Conservation (phyloP, 2,888 invertebrate species). For the Eudasyphora cyanicolor region DNA sequence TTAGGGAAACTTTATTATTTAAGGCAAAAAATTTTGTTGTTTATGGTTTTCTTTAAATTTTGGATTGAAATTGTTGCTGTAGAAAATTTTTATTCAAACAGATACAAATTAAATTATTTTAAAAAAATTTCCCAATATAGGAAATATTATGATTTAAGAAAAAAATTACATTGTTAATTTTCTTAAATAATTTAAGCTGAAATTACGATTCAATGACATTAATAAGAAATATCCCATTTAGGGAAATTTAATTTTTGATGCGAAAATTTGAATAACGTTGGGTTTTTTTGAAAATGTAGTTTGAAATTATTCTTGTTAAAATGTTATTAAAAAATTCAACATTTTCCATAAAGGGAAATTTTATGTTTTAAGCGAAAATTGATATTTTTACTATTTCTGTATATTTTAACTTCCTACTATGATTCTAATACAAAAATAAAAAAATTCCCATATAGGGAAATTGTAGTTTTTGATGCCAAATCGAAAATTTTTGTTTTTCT, state of each 20-base stretch:
- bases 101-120: no score
- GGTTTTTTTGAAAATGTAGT: not conserved
- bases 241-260: not conserved
- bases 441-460: not conserved
- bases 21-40: no score
- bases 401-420: not conserved
- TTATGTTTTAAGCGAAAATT: not conserved
- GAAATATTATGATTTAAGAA: no score
- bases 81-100: no score
- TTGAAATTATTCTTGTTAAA: not conserved
- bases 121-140: no score
- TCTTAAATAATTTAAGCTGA: not conserved
- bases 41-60: no score
- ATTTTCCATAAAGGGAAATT: no score
- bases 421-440: not conserved
- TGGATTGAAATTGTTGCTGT: no score
- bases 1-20: no score
- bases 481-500: not conserved
- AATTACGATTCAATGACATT: not conserved
- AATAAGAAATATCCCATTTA: not conserved
- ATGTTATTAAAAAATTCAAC: no score
- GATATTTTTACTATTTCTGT: not conserved
- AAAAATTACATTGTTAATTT: not conserved
- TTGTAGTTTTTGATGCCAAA: not conserved
- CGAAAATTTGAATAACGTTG: not conserved